Conservation (phyloP, 2,888 invertebrate genomes). For the Eupithecia pulchellata region DNA sequence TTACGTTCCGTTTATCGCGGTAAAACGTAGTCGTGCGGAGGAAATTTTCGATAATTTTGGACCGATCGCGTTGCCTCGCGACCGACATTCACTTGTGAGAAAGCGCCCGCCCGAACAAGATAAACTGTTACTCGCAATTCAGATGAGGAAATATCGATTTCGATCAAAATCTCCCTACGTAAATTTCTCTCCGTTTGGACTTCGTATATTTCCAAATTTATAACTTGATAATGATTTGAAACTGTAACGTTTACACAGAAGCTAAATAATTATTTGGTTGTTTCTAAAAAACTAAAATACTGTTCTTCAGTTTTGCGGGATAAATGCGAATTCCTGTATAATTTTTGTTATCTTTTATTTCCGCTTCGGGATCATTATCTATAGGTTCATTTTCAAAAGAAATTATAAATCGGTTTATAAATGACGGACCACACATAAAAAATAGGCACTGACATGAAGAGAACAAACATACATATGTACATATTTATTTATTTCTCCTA, state of each 20-base stretch:
- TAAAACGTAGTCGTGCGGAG: slow-evolving; percentile 55
- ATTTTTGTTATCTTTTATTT: too few relatives aligned
- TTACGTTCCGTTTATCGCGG: slow-evolving; percentile 69
- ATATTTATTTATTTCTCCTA: too few relatives aligned
- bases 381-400: too few relatives aligned
- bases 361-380: too few relatives aligned
- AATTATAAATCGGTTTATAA: too few relatives aligned
- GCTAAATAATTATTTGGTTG: too few relatives aligned
- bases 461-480: too few relatives aligned
- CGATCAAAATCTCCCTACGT: slow-evolving; percentile 3
- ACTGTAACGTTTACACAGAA: not conserved
- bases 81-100: slow-evolving; percentile 49
- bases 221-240: slow-evolving; percentile 8
- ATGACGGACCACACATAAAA: too few relatives aligned
- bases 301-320: too few relatives aligned
- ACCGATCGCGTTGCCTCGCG: slow-evolving; percentile 45
- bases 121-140: slow-evolving; percentile 36
- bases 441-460: too few relatives aligned
- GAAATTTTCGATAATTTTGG: slow-evolving; percentile 70
- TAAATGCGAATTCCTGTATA: too few relatives aligned
- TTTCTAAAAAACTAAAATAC: too few relatives aligned
- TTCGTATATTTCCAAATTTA: slow-evolving; percentile 6
- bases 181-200: not conserved
- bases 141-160: slow-evolving; percentile 31
- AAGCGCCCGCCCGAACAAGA: slow-evolving; percentile 46